Evolutionary conservation across 1,140 invertebrate species (phyloP), one percentile per base, ranked within the genome.

Genomic region (Meloidogyne hapla): DNA sequence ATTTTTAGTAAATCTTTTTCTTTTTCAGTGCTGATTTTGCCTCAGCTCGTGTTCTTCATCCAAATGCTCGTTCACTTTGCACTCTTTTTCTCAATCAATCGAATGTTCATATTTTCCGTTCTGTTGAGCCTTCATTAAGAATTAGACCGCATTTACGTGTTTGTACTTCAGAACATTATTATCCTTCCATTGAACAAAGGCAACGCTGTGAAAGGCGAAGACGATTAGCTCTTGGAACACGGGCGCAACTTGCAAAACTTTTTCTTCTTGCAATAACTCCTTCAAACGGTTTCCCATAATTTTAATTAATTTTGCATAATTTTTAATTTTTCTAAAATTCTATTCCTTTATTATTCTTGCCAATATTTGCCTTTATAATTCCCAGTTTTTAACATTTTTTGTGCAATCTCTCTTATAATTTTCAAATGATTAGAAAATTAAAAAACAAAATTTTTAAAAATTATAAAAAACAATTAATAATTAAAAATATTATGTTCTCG

Each of bases 51-150:
- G 21, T 38, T 62, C 18, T 18, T 21, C 25, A 42, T 8, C 56
- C 70, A 25, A 38, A 33, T 67, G 65, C 21, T 67, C 28, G 18
- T 18, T 18, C 28, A 67, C 1, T 67, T 23, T 5, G 8, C 18
- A 21, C 65, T 18, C 65, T 67, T 15, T 85, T 85, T 62, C 70
- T 87, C 15, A 75, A 74, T 25, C 77, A 82, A 67, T 63, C 76
- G 33, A 63, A 76, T 42, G 48, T 86, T 15, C 85, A 86, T 66
- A 45, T 87, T 23, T 68, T 86, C 33, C 75, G 85, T 26, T 77
- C 85, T 21, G 77, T 86, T 15, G 85, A 86, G 66, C 85, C 85
- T 13, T 81, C 85, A 10, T 45, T 86, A n/a, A 75, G 83, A 74
- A 77, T 86, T 42, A 72, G 83, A 48, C 86, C 80, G 72, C 80